These are phyloP conservation scores for Anniella stebbinsi DNA, from an alignment of 2,797 vertebrate genomes.

Conservation along the genomic window DNA sequence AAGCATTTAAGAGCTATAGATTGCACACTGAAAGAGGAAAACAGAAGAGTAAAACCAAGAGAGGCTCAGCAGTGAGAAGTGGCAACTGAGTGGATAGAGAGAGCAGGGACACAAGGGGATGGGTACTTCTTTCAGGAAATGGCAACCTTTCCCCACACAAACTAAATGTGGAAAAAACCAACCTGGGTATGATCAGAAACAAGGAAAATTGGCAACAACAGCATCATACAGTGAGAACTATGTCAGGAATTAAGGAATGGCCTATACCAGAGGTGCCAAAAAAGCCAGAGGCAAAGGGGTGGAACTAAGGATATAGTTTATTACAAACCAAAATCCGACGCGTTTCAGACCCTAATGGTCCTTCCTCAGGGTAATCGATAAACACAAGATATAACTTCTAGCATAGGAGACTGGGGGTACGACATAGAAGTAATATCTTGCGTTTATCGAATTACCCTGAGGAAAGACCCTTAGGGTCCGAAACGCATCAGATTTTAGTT, in stretches of 20 bases:
- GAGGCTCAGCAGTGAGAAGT: background rate
- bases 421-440: no score
- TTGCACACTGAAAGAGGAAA: background rate
- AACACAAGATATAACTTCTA: no score
- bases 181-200: background rate
- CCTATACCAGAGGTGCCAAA: background rate
- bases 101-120: background rate
- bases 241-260: background rate
- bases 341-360: no score
- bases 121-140: background rate
- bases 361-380: no score
- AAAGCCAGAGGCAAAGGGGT: no score
- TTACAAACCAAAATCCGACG: no score
- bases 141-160: background rate
- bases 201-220: background rate
- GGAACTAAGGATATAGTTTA: no score
- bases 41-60: background rate
- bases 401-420: no score
- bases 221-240: background rate
- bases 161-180: background rate
- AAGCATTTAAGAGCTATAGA: background rate
- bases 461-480: no score
- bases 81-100: background rate
- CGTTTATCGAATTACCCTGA: no score
- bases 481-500: no score